Evolutionary conservation across 2,888 invertebrate species (phyloP).

Genomic region (Belgica antarctica): DNA sequence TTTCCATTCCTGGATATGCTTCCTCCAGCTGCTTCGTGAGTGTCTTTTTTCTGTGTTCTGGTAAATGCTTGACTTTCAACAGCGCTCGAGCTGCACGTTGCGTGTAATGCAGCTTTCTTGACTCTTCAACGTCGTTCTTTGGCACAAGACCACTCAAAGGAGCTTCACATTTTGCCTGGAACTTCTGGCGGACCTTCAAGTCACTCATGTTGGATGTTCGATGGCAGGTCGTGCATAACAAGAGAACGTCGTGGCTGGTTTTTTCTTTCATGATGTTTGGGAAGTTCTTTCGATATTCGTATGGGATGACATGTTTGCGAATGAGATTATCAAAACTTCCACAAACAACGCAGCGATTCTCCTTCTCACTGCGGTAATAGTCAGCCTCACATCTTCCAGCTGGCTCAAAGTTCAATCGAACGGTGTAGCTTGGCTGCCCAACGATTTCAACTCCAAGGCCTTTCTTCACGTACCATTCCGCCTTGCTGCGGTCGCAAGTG

Average conservation of each 20-base stretch:
- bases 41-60: constrained; percentile 56
- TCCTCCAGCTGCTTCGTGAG: constrained; percentile 52
- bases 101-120: constrained; percentile 55
- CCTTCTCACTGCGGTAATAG: constrained; percentile 69
- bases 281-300: constrained; percentile 75
- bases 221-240: constrained; percentile 72
- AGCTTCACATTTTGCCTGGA: constrained; percentile 64
- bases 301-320: constrained; percentile 77
- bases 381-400: constrained; percentile 70
- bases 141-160: constrained; percentile 57
- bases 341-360: constrained; percentile 78
- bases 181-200: constrained; percentile 58
- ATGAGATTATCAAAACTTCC: constrained; percentile 67
- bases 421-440: constrained; percentile 60
- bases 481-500: constrained; percentile 72
- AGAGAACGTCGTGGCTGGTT: constrained; percentile 74
- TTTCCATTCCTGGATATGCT: constrained; percentile 56
- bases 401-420: constrained; percentile 74
- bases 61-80: constrained; percentile 57
- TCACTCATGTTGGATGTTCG: constrained; percentile 67
- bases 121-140: constrained; percentile 53
- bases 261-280: constrained; percentile 76
- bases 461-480: constrained; percentile 64
- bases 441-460: constrained; percentile 53
- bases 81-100: constrained; percentile 63